Base-by-base conservation (phyloP, 37 sponge, comb jelly and placozoan species). In the Aplysina aerophoba region DNA sequence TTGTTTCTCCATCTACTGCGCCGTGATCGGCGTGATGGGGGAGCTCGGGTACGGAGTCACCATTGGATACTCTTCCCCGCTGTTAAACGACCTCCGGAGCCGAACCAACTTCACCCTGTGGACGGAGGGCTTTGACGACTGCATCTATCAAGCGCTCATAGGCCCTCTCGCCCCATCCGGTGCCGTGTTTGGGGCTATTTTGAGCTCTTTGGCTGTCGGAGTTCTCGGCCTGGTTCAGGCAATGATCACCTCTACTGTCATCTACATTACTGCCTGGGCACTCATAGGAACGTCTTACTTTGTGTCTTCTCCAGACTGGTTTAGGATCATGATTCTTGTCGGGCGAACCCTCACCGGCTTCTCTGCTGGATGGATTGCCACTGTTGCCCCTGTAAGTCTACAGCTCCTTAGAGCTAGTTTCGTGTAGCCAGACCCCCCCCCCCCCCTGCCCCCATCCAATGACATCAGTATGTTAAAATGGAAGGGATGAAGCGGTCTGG, bases 111-210 rank as follows among this genome's bases (percentile, higher is more conserved):
- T 36, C 24, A 40, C 78, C 38, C 21, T 36, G 53, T 75, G 78
- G 78, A 19, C 16, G 54, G 37, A 41, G 25, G 78, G 78, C 6
- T 75, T 75, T 50, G 54, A 2, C 6, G 13, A 40, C 22, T 75
- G 78, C 25, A 1, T 44, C 22, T 75, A 31, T 75, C 44, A 75
- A 54, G n/a, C 37, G 25, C 33, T 75, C 12, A 75, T 75, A 19
- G 78, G 78, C 21, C 78, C 78, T 22, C 37, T 75, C 6, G 15
- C 78, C 20, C 78, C 78, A 5, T 13, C 40, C 1, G 78, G 78
- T 53, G 78, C 78, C 54, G 38, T 75, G 44, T 53, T 75, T 16
- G 78, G 78, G 24, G 54, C 54, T 12, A 40, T 75, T 40, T 75
- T 75, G 22, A 50, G 78, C 54, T 75, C 78, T n/a, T 19, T 75